phyloP scores from a whole-genome alignment of 2,888 invertebrate species.

The Timema cristinae region DNA sequence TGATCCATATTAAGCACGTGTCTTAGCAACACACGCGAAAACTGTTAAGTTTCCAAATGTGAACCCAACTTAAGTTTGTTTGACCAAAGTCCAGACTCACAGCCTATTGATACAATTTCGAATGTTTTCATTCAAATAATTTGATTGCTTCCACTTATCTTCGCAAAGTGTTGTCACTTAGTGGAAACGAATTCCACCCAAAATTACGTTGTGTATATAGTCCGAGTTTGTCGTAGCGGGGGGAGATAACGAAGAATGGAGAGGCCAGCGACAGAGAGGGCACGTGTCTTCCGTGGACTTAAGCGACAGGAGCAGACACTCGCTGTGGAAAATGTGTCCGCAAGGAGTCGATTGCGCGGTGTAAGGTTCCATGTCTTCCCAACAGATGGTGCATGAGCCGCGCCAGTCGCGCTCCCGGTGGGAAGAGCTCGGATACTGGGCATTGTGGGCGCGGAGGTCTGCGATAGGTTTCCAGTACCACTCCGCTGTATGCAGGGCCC shows the following conservation, averaged over 20 bases:
- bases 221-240: too few relatives aligned
- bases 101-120: too few relatives aligned
- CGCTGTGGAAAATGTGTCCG: slow-evolving; percentile 11
- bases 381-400: slow-evolving; percentile 8
- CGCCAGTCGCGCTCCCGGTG: slow-evolving; percentile 8
- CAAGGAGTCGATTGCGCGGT: not conserved
- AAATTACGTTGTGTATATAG: too few relatives aligned
- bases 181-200: too few relatives aligned
- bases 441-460: slow-evolving; percentile 1
- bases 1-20: too few relatives aligned
- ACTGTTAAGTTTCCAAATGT: too few relatives aligned
- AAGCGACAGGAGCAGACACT: not conserved
- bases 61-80: too few relatives aligned
- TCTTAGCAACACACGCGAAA: too few relatives aligned
- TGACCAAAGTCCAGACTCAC: too few relatives aligned
- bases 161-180: too few relatives aligned
- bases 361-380: slow-evolving; percentile 9
- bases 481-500: not conserved
- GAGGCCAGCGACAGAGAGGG: slow-evolving; percentile 7
- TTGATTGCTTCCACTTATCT: too few relatives aligned
- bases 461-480: not conserved
- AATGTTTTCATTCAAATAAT: too few relatives aligned
- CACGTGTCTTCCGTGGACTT: slow-evolving; percentile 3
- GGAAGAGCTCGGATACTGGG: not conserved
- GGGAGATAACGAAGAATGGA: not conserved